Base-by-base conservation (phyloP, 2,888 invertebrate genomes). In the Drosophila lutescens region DNA sequence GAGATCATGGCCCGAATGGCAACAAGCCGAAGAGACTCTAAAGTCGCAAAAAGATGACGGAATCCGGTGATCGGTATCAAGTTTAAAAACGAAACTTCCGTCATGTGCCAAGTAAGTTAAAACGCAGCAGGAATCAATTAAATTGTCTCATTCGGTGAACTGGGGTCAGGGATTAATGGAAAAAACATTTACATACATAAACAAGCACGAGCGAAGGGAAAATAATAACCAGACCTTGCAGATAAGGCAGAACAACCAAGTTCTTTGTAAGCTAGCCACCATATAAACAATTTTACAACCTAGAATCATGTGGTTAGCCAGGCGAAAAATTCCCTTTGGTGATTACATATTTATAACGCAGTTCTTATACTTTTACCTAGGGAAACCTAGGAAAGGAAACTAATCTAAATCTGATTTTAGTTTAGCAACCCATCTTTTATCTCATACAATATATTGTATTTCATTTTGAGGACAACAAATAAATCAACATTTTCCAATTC, bases 1-100 rank as follows among this genome's bases (percentile, higher is more conserved):
- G 65, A 65, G 65, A 40, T 65, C 65, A 66, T 63, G 63, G 65
- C 43, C 44, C 17, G 63, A 46, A 46, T 62, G 53, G 26, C 65
- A 65, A 40, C 20, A 54, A 32, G 58, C 13, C 12, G 40, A 54
- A 41, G 44, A 62, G 50, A 38, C 43, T 26, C 26, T 26, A 51
- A 5, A 15, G 30, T n/a, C 41, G 41, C 32, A 43, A 32, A 49
- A 47, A 41, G 40, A 62, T 49, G 62, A 62, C 62, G 62, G 40
- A 26, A 61, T 61, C 61, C 40, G 41, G 34, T 40, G 38, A 47
- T 34, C 17, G 32, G 26, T 30, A 30, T 46, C 32, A 6, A 34
- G 12, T 5, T 30, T 12, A 12, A 44, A 17, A 20, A 2, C 6
- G 43, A 53, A 23, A 53, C 65, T 65, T 65, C 53, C 53, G 65